Percentiles rank a stretch among this genome's conserved stretches.
Evolutionary conservation across 2,888 invertebrate species (phyloP).

Genomic region (Polyommatus iphigenia): DNA sequence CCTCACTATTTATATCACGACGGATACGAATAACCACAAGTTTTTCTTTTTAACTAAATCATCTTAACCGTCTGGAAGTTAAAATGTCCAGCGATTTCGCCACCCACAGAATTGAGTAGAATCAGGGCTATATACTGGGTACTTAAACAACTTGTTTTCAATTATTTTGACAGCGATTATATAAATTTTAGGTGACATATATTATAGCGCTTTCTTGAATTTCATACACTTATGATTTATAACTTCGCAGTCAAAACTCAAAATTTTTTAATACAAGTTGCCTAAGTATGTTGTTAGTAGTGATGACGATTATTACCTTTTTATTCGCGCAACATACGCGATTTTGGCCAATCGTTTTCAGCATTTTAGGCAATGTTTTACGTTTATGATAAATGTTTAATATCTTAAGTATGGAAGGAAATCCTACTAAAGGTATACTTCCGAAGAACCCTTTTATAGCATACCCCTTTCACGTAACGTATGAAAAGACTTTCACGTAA

Average conservation of each 20-base stretch:
- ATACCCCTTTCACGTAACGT: not conserved
- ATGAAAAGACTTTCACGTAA: conserved; percentile 1
- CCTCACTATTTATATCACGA: conserved; percentile 52
- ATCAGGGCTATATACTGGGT: not conserved
- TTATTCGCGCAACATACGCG: not conserved
- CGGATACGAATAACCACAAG: conserved; percentile 44
- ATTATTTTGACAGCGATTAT: not conserved
- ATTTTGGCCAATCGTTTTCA: not conserved
- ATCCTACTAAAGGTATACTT: not conserved
- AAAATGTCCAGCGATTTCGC: not conserved
- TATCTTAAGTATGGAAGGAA: not conserved
- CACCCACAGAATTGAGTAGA: not conserved
- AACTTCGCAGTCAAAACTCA: too few species aligned
- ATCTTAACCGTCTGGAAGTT: not conserved
- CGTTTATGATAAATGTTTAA: not conserved
- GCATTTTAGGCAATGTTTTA: not conserved
- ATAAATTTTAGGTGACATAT: too few species aligned
- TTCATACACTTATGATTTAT: too few species aligned
- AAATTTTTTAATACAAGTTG: not conserved
- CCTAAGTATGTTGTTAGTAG: too few species aligned
- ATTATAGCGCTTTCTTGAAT: too few species aligned
- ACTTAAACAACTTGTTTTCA: not conserved
- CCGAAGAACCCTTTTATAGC: not conserved
- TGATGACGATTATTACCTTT: not conserved
- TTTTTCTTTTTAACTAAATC: conserved; percentile 17